These are phyloP conservation scores for Bugulina stolonifera DNA, from an alignment of 2,888 invertebrate species.

Conservation along the genomic window DNA sequence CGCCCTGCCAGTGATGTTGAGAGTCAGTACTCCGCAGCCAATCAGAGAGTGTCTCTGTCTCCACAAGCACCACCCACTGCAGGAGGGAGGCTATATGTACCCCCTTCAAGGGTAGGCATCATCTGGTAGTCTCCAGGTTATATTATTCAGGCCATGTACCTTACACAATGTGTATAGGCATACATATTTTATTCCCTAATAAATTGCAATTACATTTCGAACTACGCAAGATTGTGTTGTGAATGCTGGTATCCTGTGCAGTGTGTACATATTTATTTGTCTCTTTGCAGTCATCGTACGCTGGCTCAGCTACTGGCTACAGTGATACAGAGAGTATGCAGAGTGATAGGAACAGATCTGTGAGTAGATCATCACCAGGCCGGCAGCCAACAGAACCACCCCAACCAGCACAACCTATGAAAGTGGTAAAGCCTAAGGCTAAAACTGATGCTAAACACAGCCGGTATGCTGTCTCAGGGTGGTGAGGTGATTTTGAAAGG, in stretches of 20 bases:
- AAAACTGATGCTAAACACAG: constrained; percentile 6
- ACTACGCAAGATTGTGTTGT: background rate
- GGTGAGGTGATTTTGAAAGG: background rate
- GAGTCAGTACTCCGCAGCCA: constrained; percentile 8
- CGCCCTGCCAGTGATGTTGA: constrained; percentile 5
- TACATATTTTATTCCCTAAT: too few relatives aligned
- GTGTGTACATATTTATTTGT: too few relatives aligned
- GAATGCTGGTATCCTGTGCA: too few relatives aligned
- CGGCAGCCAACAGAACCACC: background rate
- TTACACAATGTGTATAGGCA: too few relatives aligned
- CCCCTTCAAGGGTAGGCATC: constrained; percentile 18
- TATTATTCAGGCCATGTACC: too few relatives aligned
- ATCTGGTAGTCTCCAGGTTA: too few relatives aligned
- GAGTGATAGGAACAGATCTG: constrained; percentile 8
- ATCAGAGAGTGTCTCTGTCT: background rate
- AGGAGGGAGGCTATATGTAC: constrained; percentile 10
- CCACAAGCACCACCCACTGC: background rate
- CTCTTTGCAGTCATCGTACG: constrained; percentile 16
- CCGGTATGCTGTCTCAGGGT: constrained; percentile 9
- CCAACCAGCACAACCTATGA: background rate
- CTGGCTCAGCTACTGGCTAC: constrained; percentile 1
- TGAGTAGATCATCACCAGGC: constrained; percentile 4
- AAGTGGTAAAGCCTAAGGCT: constrained; percentile 12
- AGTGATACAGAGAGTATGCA: constrained; percentile 19
- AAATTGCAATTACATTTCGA: too few relatives aligned